Evolutionary conservation across 2,113 vertebrate species (phyloP), one percentile per base, ranked within the genome.

Genomic region (Macrotis lagotis): DNA sequence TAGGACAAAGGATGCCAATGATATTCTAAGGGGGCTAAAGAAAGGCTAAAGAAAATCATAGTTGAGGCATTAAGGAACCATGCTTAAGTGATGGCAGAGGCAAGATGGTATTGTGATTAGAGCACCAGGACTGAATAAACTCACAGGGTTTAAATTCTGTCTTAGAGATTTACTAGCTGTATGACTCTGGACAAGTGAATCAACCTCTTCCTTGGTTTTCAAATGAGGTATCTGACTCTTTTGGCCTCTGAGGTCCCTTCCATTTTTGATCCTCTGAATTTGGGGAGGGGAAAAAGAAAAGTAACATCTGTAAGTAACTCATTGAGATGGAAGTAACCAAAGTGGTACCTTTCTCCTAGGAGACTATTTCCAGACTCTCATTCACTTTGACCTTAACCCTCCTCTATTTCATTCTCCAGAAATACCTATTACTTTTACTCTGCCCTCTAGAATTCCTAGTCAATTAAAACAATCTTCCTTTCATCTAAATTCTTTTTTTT

Each of bases 1-100:
- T 66, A 16, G 59, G 12, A 31, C 11, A 66, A n/a, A 96, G 97
- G 97, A 97, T 96, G 95, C 93, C 37, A n/a, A 74, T 74, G 37
- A 22, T n/a, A 74, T n/a, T 74, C 37, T 19, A 74, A 74, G 37
- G 66, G 22, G 1, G 37, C 3, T n/a, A 74, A 74, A n/a, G 66
- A 74, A n/a, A n/a, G 1, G 37, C 3, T n/a, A 74, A 74, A n/a
- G 66, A 74, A n/a, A 3, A 74, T 19, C 5, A 37, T 37, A 31
- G 2, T 31, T 37, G 11, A 31, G 37, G 19, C 37, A 74, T n/a
- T 5, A 14, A 74, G 66, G 5, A 74, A 1, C 37, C 66, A 74
- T n/a, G 66, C 37, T 74, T n/a, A 3, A n/a, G 37, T 74, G 37
- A 74, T 1, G 22, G 14, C 37, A 66, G 55, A 37, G 55, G 55